Base-by-base conservation (phyloP, 2,797 vertebrate species). In the Perodicticus potto region DNA sequence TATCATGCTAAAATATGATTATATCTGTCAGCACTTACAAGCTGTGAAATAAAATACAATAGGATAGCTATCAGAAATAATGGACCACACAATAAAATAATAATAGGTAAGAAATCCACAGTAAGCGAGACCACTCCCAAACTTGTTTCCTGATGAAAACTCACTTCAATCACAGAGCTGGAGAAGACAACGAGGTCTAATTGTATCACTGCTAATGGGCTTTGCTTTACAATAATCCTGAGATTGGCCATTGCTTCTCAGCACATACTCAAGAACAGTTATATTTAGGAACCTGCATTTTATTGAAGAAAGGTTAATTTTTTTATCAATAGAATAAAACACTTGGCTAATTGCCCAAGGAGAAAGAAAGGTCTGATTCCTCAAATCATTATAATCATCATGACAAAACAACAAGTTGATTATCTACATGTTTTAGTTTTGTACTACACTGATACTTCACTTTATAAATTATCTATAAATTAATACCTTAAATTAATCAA, bases 1-100 rank as follows among this genome's bases (percentile, higher is more conserved):
- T 85, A 83, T 84, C 34, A 89, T 27, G n/a, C 5, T 89, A 93
- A 92, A 94, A 83, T 87, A 93, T 55, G 27, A 95, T 73, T 92
- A 27, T 70, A 76, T 59, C 16, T 67, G 61, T 82, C 16, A 74
- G 16, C 25, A 92, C 27, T 94, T 90, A 76, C 57, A 88, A 84
- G 17, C 27, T 86, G 25, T 91, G 27, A 94, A 94, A 81, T 82
- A n/a, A 78, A 91, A 90, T 90, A 65, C 63, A 96, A 89, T 67
- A 77, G 32, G 45, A 76, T 55, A 88, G 7, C 53, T 83, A 89
- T 76, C 83, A 94, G 91, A 94, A 96, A 93, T 91, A 95, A 86
- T 72, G 25, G 29, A 85, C 43, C 85, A 1, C 40, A 91, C 7
- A 63, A 40, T 84, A 77, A 93, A 93, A 82, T 89, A 93, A 94